Base-by-base conservation (phyloP, 2,888 invertebrate species). In the Patella pellucida region DNA sequence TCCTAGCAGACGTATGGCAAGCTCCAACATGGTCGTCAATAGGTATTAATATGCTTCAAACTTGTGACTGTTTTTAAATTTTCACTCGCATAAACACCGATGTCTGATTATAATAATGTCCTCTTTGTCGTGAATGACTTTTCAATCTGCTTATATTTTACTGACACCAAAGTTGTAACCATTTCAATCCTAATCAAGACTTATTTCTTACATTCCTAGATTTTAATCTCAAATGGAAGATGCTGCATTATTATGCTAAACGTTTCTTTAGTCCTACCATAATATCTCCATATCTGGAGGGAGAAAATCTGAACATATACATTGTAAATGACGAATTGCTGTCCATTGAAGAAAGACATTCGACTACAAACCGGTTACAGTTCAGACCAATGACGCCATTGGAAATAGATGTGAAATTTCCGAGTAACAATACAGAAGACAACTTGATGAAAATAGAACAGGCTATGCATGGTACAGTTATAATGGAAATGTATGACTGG, bases 1-100 rank as follows among this genome's bases (percentile, higher is more conserved):
- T 99, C 90, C 91, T 98, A 16, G 98, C 98, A 89, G 98, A 98
- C 90, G 95, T 98, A 41, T 98, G 98, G 98, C 95, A 96, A 84
- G 97, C 96, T 1, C 97, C 98, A 0, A 95, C 97, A 0, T 99
- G 98, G 98, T 76, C 86, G 11, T 85, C 86, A 12, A 79, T 86
- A 41, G 86, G 86, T 87, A 71, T n/a, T 62, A 52, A n/a, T 68
- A 41, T 9, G 7, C 41, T 41, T 41, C 41, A 41, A 41, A 41
- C 7, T 41, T 3, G 7, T 41, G 41, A 7, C 7, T 0, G 7
- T 41, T 41, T 41, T 41, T 31, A 41, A 41, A 7, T 41, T 9
- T 41, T 9, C 41, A 41, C 7, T 41, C 9, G 41, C 41, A 41
- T 41, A 4, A 31, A 31, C 31, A 31, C 4, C 31, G 31, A 7